A percentile compares a stretch with the other conserved stretches of the same genome.
Conservation (phyloP, 2,113 vertebrate genomes). For the Astatotilapia flaviijosephi region DNA sequence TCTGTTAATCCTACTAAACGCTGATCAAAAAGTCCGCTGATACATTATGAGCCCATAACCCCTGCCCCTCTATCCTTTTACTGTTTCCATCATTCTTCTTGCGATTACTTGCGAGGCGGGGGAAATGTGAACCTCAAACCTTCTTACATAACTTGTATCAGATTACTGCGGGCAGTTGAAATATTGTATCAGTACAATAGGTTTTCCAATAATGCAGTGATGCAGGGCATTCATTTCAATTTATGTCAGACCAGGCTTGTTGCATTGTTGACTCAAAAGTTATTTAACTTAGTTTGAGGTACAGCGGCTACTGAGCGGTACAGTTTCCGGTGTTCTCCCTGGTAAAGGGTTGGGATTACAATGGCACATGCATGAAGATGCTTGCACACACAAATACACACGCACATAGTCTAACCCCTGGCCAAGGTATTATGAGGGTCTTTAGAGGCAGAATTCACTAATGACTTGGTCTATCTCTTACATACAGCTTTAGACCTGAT, state of each 20-base stretch:
- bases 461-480: slow-evolving; percentile 67
- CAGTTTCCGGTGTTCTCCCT: slow-evolving; percentile 8
- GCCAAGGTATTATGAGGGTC: slow-evolving; percentile 57
- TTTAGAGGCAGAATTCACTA: slow-evolving; percentile 66
- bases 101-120: background rate
- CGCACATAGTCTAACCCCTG: slow-evolving; percentile 37
- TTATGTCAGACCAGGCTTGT: slow-evolving; percentile 19
- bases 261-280: slow-evolving; percentile 29
- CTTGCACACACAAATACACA: background rate
- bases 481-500: slow-evolving; percentile 65
- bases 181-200: slow-evolving; percentile 26
- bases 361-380: background rate
- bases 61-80: slow-evolving; percentile 4
- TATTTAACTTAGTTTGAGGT: slow-evolving; percentile 30
- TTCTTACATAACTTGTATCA: slow-evolving; percentile 1
- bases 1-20: slow-evolving; percentile 47
- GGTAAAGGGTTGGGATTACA: slow-evolving; percentile 13
- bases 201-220: slow-evolving; percentile 29
- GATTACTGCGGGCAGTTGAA: slow-evolving; percentile 22
- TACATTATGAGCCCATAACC: slow-evolving; percentile 28
- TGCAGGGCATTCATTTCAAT: slow-evolving; percentile 44
- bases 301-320: slow-evolving; percentile 13
- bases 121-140: slow-evolving; percentile 15
- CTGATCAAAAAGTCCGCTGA: slow-evolving; percentile 46
- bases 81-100: slow-evolving; percentile 38